Percentiles rank a stretch among this genome's conserved stretches.
Conservation (phyloP, 2,113 vertebrate genomes). For the Pteronura brasiliensis region DNA sequence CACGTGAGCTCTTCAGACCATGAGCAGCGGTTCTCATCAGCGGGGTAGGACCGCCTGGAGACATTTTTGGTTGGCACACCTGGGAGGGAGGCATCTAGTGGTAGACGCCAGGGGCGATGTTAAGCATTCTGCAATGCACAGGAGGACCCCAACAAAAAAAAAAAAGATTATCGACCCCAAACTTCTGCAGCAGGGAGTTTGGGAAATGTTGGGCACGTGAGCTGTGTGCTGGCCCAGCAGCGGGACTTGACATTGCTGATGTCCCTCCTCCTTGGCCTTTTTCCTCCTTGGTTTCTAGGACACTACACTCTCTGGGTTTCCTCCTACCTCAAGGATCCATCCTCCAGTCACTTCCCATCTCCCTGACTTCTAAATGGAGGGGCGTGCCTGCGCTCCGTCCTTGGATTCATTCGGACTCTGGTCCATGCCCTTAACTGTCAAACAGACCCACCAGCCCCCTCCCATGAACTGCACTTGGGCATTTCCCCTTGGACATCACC, state of each 20-base stretch:
- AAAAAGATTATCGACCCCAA: background rate
- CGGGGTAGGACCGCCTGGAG: background rate
- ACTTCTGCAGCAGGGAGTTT: fast-evolving
- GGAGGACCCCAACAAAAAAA: fast-evolving
- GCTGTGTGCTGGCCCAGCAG: fast-evolving
- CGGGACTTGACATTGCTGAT: fast-evolving
- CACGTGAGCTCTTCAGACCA: background rate
- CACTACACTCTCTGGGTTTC: background rate
- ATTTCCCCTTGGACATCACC: background rate
- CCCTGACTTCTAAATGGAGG: background rate
- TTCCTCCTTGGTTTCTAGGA: background rate
- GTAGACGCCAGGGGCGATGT: background rate
- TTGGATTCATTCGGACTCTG: background rate
- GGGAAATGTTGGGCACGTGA: background rate
- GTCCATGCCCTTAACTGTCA: background rate
- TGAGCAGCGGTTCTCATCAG: fast-evolving
- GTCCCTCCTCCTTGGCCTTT: background rate
- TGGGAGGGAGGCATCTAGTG: background rate
- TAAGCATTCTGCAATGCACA: fast-evolving
- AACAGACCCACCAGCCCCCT: background rate
- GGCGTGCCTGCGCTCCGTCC: fast-evolving
- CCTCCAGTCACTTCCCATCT: background rate
- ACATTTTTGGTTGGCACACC: too few species aligned
- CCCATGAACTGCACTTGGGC: background rate
- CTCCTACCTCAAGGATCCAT: background rate